Conservation (phyloP, 2,888 invertebrate species). For the Operophtera brumata region DNA sequence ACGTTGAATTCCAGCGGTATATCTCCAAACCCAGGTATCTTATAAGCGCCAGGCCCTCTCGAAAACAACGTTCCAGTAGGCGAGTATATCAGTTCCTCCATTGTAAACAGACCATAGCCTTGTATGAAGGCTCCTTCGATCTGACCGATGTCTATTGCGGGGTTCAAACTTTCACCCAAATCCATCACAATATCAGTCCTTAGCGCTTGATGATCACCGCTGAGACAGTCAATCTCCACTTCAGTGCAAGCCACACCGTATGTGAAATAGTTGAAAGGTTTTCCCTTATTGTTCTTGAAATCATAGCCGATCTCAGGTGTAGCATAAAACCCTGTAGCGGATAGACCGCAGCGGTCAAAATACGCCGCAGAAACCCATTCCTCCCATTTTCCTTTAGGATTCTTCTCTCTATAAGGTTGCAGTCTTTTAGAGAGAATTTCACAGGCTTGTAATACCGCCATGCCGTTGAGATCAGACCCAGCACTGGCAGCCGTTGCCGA, state of each 20-base stretch:
- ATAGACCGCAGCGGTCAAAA: constrained; percentile 87
- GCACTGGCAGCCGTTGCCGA: constrained; percentile 94
- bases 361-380: constrained; percentile 91
- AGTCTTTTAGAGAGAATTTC: constrained; percentile 86
- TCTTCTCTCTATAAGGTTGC: constrained; percentile 85
- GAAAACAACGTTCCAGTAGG: constrained; percentile 90
- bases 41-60: constrained; percentile 95
- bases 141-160: constrained; percentile 98
- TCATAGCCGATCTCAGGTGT: constrained; percentile 88
- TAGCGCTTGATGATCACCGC: constrained; percentile 94
- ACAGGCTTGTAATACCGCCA: constrained; percentile 94
- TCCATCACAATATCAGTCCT: constrained; percentile 98
- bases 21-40: constrained; percentile 95
- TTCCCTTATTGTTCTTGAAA: constrained; percentile 85
- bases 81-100: constrained; percentile 94
- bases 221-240: constrained; percentile 96
- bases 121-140: constrained; percentile 97
- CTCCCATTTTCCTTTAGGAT: constrained; percentile 91
- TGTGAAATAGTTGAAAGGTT: constrained; percentile 91
- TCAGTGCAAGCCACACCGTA: constrained; percentile 92
- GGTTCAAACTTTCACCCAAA: constrained; percentile 96
- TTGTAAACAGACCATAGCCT: constrained; percentile 94
- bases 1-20: constrained; percentile 97
- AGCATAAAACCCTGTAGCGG: constrained; percentile 91
- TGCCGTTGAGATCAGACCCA: constrained; percentile 94